Conservation (phyloP, 1,140 invertebrate species). For the Rhysida immarginata region DNA sequence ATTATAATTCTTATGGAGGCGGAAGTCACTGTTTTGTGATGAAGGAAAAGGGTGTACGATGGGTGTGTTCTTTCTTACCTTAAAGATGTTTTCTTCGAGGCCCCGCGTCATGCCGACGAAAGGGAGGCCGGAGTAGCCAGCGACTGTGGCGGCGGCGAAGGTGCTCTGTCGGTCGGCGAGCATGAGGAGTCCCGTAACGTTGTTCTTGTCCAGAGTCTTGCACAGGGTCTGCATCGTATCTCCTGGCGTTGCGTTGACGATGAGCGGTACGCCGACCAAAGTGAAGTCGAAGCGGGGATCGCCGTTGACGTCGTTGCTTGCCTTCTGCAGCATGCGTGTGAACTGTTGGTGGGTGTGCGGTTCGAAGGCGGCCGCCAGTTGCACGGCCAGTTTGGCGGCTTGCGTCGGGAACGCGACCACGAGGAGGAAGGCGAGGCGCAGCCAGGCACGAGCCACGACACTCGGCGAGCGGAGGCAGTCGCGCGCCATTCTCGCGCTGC, state of each 20-base stretch:
- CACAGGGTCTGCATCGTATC: constrained; percentile 9
- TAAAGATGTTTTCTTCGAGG: neutral
- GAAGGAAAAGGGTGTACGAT: too few species aligned
- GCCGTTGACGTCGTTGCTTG: constrained; percentile 1
- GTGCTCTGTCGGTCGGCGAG: constrained; percentile 5
- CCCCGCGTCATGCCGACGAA: constrained; percentile 9
- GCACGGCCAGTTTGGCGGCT: constrained; percentile 1
- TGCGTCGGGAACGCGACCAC: neutral
- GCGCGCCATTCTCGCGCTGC: too few species aligned
- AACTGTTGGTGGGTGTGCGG: neutral
- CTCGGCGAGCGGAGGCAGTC: neutral
- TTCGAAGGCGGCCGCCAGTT: constrained; percentile 5
- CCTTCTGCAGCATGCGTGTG: constrained; percentile 2
- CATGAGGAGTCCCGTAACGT: constrained; percentile 8
- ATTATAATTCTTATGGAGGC: too few species aligned
- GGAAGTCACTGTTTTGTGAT: too few species aligned
- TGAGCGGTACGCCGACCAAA: neutral
- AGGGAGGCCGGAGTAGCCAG: constrained; percentile 6
- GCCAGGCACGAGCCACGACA: neutral
- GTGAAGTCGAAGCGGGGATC: neutral
- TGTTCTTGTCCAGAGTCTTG: neutral
- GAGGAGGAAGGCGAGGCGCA: neutral
- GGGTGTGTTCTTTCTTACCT: too few species aligned
- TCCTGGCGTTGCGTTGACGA: neutral
- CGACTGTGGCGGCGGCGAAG: constrained; percentile 8